phyloP scores from a whole-genome alignment of 1,140 invertebrate genomes.

The Danaus plexippus region DNA sequence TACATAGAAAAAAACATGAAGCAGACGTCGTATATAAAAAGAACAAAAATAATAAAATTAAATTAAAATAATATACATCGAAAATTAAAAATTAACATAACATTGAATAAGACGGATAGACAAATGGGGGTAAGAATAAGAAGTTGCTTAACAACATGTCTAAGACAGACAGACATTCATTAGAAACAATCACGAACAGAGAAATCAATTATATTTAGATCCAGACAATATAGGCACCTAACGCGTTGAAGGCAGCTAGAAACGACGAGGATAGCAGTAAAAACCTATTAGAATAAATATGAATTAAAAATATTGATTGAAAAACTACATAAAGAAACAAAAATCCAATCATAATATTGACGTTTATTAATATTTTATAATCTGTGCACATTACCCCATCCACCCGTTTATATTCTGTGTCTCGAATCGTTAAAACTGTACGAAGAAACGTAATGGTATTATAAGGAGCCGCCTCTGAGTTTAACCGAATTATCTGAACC shows the following conservation, averaged over 20 bases:
- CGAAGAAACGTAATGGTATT: constrained; percentile 52
- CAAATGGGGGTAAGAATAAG: too few species aligned
- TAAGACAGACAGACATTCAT: constrained; percentile 28
- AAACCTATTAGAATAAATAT: constrained; percentile 11
- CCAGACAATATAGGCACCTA: too few species aligned
- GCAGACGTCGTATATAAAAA: background rate
- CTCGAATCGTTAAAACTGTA: constrained; percentile 52
- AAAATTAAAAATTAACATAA: constrained; percentile 15
- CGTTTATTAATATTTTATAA: too few species aligned
- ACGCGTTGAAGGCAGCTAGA: too few species aligned
- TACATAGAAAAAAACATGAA: background rate
- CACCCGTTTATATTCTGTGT: constrained; percentile 8
- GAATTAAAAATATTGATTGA: too few species aligned
- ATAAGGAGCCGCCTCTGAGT: constrained; percentile 43
- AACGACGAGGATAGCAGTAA: constrained; percentile 33
- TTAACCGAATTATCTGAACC: constrained; percentile 49
- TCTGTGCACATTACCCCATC: constrained; percentile 18
- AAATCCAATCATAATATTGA: too few species aligned
- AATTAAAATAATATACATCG: too few species aligned
- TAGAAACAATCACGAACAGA: constrained; percentile 49
- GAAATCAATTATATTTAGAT: constrained; percentile 36
- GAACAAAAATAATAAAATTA: constrained; percentile 2
- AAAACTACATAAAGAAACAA: too few species aligned
- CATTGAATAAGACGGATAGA: too few species aligned
- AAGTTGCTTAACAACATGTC: constrained; percentile 4